Base-by-base conservation (phyloP, 2,797 vertebrate genomes). In the Scarus forsteni region DNA sequence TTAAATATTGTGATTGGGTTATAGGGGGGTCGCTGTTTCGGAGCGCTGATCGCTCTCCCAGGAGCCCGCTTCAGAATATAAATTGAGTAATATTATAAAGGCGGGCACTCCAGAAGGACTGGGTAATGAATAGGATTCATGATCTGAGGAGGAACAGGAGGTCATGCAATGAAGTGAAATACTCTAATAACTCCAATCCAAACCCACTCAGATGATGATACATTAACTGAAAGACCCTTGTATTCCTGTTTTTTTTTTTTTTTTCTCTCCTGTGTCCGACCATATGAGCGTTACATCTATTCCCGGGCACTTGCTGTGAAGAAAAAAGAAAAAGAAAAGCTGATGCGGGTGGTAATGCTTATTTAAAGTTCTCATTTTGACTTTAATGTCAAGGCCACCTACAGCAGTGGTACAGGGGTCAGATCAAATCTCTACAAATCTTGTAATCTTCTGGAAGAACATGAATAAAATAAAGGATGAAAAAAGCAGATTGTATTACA, bases 61-160 rank as follows among this genome's bases (percentile, higher is more conserved):
- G 86, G 97, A 96, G 97, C 89, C 93, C 92, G 95, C 94, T 95
- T 93, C 93, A 88, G 96, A 96, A 96, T 97, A 97, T 97, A 98
- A 97, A 99, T 97, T 95, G 96, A 97, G 95, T 95, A 95, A 96
- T 97, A 96, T 97, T 97, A 96, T 96, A 97, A 96, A 94, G 90
- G 94, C 93, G 89, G 83, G 90, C 88, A 95, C 95, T 94, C 95
- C 94, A 93, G 92, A 94, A 96, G 95, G 95, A 96, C 94, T 88
- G 93, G 95, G 92, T 97, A 97, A 98, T 97, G 97, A 97, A 95
- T 96, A 95, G 92, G 94, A 97, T 96, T 95, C 96, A 95, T 96
- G 95, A 94, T 96, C 96, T 96, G 92, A 92, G 88, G 93, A 94
- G 95, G 96, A 96, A 96, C 95, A 95, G 95, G 94, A 94, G 96